These are phyloP conservation scores for Ochropacha duplaris DNA, from an alignment of 2,888 invertebrate species.

Conservation along the genomic window DNA sequence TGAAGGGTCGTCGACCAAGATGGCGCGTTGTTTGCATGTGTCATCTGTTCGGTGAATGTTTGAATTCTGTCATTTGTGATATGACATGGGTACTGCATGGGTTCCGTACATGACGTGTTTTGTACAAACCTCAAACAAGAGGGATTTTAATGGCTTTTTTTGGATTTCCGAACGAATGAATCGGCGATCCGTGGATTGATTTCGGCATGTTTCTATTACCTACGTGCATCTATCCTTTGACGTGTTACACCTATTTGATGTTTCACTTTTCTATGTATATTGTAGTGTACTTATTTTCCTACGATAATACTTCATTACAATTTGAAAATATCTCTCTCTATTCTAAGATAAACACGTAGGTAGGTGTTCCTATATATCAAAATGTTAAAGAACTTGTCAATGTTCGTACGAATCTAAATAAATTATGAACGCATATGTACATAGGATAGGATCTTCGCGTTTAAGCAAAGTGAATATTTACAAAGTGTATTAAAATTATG, in stretches of 20 bases:
- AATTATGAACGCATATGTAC: background rate
- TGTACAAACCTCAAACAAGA: conserved; percentile 29
- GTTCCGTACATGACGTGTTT: conserved; percentile 5
- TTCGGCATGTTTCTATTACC: background rate
- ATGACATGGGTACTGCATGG: conserved; percentile 22
- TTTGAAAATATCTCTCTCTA: too few species aligned
- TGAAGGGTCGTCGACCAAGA: conserved; percentile 44
- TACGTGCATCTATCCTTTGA: too few species aligned
- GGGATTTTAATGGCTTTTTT: conserved; percentile 37
- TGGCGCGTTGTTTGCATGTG: conserved; percentile 47
- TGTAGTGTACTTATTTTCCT: background rate
- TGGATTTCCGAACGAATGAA: conserved; percentile 13
- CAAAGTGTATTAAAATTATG: conserved; percentile 5
- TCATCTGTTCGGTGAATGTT: conserved; percentile 56
- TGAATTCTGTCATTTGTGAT: conserved; percentile 31
- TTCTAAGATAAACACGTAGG: background rate
- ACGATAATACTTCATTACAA: too few species aligned
- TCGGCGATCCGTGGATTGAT: background rate
- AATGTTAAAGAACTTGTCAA: background rate
- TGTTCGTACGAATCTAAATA: background rate
- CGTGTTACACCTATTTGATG: too few species aligned
- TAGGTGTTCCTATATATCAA: background rate
- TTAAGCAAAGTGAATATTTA: conserved; percentile 1
- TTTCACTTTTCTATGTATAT: too few species aligned
- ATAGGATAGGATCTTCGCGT: background rate